These are phyloP conservation scores for Sminthurides aquaticus DNA, from an alignment of 2,888 invertebrate genomes.

Conservation along the genomic window DNA sequence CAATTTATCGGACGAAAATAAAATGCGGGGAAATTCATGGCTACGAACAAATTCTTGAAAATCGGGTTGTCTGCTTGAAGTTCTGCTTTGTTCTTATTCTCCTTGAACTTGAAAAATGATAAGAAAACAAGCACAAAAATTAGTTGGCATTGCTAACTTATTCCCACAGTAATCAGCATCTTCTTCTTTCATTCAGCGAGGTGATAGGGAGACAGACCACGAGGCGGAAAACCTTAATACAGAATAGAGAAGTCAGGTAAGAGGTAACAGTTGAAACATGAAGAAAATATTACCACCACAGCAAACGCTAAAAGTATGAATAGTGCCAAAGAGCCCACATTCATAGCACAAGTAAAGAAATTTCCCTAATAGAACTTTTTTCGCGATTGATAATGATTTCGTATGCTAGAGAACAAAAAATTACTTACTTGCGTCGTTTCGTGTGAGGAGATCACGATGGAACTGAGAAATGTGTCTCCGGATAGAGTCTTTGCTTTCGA, in stretches of 20 bases:
- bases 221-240: slow-evolving; percentile 2
- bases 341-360: no score
- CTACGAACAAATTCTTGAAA: no score
- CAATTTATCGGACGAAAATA: no score
- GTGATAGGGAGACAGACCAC: background rate
- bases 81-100: background rate
- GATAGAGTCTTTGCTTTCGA: slow-evolving; percentile 42
- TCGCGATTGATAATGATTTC: no score
- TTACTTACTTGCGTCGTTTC: slow-evolving; percentile 6
- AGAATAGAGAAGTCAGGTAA: slow-evolving; percentile 4
- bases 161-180: background rate
- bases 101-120: background rate
- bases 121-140: background rate
- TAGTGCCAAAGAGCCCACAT: no score
- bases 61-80: no score
- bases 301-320: no score
- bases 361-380: no score
- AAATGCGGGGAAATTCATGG: no score
- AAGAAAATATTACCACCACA: background rate
- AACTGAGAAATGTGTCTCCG: slow-evolving; percentile 41
- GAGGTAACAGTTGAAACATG: background rate
- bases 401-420: no score
- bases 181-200: slow-evolving; percentile 5
- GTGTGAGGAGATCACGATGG: slow-evolving; percentile 40
- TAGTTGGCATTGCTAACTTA: background rate